Evolutionary conservation across 2,797 vertebrate genomes (phyloP).

Genomic region (Chelon labrosus): DNA sequence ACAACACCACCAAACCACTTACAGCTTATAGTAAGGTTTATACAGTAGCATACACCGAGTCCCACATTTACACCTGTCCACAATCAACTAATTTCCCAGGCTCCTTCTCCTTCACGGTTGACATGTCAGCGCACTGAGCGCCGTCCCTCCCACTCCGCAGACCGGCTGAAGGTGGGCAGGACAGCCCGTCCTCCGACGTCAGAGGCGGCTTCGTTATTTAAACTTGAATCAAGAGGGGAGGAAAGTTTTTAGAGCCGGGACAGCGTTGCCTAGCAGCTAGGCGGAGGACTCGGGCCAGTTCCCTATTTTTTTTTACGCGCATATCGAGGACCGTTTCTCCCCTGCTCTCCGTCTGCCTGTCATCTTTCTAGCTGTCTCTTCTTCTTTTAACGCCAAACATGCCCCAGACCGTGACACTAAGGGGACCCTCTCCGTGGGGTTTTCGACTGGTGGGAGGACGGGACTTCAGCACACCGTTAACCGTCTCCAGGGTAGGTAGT

Average conservation of each 20-base stretch:
- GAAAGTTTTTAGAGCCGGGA: conserved; percentile 63
- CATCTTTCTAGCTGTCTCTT: conserved; percentile 25
- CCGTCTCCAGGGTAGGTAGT: conserved; percentile 93
- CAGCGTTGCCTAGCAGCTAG: conserved; percentile 78
- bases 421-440: conserved; percentile 95
- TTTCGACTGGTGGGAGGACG: conserved; percentile 96
- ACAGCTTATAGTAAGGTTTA: no score
- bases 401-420: conserved; percentile 90
- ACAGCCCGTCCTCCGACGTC: conserved; percentile 72
- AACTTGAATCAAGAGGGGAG: conserved; percentile 70
- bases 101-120: background rate
- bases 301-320: background rate
- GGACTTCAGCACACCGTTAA: conserved; percentile 94
- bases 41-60: no score
- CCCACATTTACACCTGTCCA: background rate
- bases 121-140: no score
- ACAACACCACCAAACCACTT: no score
- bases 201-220: conserved; percentile 79
- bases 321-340: conserved; percentile 25
- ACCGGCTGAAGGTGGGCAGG: conserved; percentile 52
- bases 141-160: background rate
- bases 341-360: conserved; percentile 16
- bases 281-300: conserved; percentile 43
- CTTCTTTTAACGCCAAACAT: conserved; percentile 69
- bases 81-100: background rate